A percentile compares a stretch with the other conserved stretches of the same genome.
These are phyloP conservation scores for Helicoverpa zea DNA, from an alignment of 1,140 invertebrate genomes.

Conservation along the genomic window DNA sequence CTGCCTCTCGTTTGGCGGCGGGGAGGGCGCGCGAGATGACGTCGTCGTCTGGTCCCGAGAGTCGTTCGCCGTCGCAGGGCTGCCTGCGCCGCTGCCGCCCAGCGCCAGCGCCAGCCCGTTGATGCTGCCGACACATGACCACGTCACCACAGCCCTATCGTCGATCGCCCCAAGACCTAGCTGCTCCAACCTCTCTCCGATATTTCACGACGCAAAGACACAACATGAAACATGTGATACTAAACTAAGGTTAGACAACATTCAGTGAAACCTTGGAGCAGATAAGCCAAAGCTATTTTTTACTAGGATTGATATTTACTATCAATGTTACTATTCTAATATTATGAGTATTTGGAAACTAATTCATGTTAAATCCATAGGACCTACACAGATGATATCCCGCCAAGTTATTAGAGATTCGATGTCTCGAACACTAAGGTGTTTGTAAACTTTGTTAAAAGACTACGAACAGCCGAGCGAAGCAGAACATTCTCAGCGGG, in stretches of 20 bases:
- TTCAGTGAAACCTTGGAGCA: conserved; percentile 75
- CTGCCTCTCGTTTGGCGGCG: conserved; percentile 76
- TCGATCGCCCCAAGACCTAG: conserved; percentile 67
- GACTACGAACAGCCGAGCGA: conserved; percentile 76
- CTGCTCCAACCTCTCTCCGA: conserved; percentile 73
- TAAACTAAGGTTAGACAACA: conserved; percentile 47
- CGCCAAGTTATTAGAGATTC: conserved; percentile 67
- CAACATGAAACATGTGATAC: conserved; percentile 37
- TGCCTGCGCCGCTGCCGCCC: conserved; percentile 81
- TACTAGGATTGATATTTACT: conserved; percentile 60
- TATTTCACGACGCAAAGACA: conserved; percentile 42
- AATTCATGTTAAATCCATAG: conserved; percentile 31
- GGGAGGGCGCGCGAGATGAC: conserved; percentile 77
- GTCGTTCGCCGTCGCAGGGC: conserved; percentile 70
- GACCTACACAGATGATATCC: conserved; percentile 61
- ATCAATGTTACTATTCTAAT: conserved; percentile 44
- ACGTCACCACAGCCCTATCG: conserved; percentile 83
- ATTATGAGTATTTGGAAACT: conserved; percentile 50
- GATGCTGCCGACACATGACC: conserved; percentile 86
- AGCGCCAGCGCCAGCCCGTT: conserved; percentile 86
- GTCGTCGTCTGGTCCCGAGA: conserved; percentile 74
- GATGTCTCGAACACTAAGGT: conserved; percentile 41
- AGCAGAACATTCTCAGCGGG: conserved; percentile 85
- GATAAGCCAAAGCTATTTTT: conserved; percentile 71
- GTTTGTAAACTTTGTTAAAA: conserved; percentile 54